Percentiles rank a stretch among this genome's conserved stretches.
Evolutionary conservation across 92 coral and sea anemone genomes (phyloP).

Genomic region (Hydrozoanthus gracilis): DNA sequence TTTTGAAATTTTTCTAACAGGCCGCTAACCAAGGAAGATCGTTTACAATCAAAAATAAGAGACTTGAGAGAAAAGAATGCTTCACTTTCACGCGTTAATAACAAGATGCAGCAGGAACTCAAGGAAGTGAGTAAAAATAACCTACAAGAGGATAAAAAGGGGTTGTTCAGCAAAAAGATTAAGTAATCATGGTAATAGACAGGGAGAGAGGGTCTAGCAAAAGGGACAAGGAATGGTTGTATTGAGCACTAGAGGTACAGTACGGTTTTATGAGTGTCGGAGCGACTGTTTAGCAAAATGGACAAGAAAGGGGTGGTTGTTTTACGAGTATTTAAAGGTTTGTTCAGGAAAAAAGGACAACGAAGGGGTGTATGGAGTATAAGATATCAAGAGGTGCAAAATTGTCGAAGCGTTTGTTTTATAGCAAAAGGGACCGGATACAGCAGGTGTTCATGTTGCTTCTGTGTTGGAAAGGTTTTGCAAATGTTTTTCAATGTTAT

Average conservation of each 20-base stretch:
- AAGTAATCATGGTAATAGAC: not conserved
- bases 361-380: not conserved
- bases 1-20: constrained; percentile 42
- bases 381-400: not conserved
- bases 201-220: not conserved
- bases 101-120: constrained; percentile 88
- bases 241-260: no score
- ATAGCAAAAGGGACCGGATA: constrained; percentile 1
- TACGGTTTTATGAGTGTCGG: no score
- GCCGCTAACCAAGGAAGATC: constrained; percentile 89
- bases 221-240: not conserved
- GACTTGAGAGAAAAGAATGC: constrained; percentile 90
- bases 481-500: constrained; percentile 5
- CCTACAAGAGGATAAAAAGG: not conserved
- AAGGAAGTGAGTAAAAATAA: constrained; percentile 73
- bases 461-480: not conserved
- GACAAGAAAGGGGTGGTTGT: not conserved
- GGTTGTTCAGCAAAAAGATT: no score
- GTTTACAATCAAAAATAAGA: constrained; percentile 79
- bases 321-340: not conserved
- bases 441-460: not conserved
- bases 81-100: constrained; percentile 86
- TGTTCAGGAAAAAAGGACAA: not conserved
- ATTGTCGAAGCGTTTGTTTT: not conserved
- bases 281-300: not conserved